Conservation (phyloP, 2,113 vertebrate genomes). For the Phalacrocorax pelagicus region DNA sequence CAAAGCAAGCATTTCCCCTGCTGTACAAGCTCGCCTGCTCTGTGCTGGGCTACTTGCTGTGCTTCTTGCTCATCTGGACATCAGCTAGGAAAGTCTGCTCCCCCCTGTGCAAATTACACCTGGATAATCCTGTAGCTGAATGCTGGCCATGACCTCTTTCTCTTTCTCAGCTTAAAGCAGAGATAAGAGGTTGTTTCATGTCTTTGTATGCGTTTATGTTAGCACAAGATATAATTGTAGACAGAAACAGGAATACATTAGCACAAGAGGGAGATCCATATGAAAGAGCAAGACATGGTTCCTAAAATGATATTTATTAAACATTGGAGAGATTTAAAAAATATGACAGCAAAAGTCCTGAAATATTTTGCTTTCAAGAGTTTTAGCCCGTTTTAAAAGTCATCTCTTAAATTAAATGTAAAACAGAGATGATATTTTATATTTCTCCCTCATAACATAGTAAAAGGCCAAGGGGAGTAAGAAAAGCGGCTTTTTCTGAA, state of each 20-base stretch:
- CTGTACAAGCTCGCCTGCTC: not conserved
- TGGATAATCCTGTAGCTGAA: not conserved
- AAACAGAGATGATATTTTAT: not conserved
- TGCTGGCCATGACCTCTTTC: not conserved
- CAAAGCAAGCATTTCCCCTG: not conserved
- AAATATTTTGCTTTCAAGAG: not conserved
- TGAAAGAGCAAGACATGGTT: not conserved
- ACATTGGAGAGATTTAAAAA: not conserved
- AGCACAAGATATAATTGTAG: not conserved
- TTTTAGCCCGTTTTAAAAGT: not conserved
- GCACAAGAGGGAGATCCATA: not conserved
- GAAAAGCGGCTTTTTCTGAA: not conserved
- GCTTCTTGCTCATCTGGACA: not conserved
- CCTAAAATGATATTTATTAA: not conserved
- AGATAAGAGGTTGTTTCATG: not conserved
- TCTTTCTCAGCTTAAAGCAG: not conserved
- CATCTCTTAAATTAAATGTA: not conserved
- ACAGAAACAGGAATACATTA: not conserved
- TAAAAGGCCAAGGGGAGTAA: not conserved
- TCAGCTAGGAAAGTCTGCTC: not conserved
- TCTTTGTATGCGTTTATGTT: not conserved
- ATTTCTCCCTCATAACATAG: rapidly evolving
- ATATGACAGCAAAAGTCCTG: not conserved
- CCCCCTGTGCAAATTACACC: not conserved
- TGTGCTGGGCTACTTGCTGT: not conserved